A percentile compares a stretch with the other conserved stretches of the same genome.
These are phyloP conservation scores for Hyalella azteca DNA, from an alignment of 2,888 invertebrate genomes.

Conservation along the genomic window DNA sequence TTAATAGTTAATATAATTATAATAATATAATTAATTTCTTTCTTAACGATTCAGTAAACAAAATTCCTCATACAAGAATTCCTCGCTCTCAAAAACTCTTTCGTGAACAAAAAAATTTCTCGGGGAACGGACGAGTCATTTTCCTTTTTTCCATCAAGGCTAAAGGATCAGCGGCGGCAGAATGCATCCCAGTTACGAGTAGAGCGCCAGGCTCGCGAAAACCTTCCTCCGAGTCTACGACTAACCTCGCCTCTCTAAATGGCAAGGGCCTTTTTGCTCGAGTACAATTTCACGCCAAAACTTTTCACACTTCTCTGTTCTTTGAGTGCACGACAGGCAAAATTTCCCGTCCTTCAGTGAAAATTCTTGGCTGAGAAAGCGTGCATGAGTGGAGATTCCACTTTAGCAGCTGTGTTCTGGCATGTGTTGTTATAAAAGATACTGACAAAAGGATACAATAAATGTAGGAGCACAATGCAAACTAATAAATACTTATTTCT, in stretches of 20 bases:
- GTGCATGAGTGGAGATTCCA: background rate
- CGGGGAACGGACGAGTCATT: slow-evolving; percentile 4
- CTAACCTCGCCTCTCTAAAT: slow-evolving; percentile 20
- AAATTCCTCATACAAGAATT: too few species aligned
- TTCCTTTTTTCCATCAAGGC: slow-evolving; percentile 4
- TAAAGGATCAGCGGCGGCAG: background rate
- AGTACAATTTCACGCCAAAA: slow-evolving; percentile 33
- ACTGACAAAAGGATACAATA: too few species aligned
- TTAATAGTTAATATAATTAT: too few species aligned
- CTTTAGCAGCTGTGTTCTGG: too few species aligned
- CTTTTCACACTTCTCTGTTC: slow-evolving; percentile 21
- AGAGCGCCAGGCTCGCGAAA: background rate
- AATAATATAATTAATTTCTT: too few species aligned
- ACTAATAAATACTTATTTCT: too few species aligned
- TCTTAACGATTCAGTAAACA: too few species aligned
- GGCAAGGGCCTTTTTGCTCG: slow-evolving; percentile 35
- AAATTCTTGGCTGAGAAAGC: slow-evolving; percentile 1
- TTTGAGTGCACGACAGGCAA: slow-evolving; percentile 18
- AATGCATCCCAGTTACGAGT: slow-evolving; percentile 34
- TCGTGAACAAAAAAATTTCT: background rate
- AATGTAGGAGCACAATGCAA: too few species aligned
- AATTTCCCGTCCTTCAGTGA: background rate
- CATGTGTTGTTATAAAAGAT: too few species aligned
- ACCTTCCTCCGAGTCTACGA: slow-evolving; percentile 9
- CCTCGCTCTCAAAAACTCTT: too few species aligned